phyloP scores from a whole-genome alignment of 2,888 invertebrate species.

The Perizoma flavofasciatum region DNA sequence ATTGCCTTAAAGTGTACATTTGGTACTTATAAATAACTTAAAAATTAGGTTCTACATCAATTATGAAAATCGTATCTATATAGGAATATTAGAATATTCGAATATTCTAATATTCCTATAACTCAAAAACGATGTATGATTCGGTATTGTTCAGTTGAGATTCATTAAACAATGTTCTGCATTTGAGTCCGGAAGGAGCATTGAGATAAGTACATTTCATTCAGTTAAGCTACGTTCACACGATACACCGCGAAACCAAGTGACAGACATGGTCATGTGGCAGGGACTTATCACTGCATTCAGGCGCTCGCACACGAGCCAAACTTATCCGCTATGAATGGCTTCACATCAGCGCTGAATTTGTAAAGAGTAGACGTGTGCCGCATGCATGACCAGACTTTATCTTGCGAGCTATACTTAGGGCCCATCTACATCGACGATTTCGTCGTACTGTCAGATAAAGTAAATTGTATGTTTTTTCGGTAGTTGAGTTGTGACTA shows the following conservation, averaged over 20 bases:
- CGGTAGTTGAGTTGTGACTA: no score
- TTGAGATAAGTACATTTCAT: conserved; percentile 24
- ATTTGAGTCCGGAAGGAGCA: conserved; percentile 20
- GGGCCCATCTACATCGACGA: conserved; percentile 8
- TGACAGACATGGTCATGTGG: conserved; percentile 66
- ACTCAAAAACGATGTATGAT: no score
- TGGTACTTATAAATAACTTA: no score
- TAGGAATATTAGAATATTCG: no score
- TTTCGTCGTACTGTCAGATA: background rate
- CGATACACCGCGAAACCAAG: conserved; percentile 55
- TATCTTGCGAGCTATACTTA: conserved; percentile 57
- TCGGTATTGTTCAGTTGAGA: no score
- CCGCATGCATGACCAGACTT: conserved; percentile 72
- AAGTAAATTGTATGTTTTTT: background rate
- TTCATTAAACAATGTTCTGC: background rate
- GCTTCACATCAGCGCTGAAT: conserved; percentile 75
- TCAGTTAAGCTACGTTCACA: conserved; percentile 26
- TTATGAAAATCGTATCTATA: no score
- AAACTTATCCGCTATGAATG: conserved; percentile 78
- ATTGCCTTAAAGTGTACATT: no score
- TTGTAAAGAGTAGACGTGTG: conserved; percentile 81
- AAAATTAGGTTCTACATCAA: no score
- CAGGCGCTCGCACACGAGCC: conserved; percentile 65
- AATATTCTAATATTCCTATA: no score
- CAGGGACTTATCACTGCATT: conserved; percentile 70